phyloP scores from a whole-genome alignment of 2,797 vertebrate species.

The Sebastes baramenuke region DNA sequence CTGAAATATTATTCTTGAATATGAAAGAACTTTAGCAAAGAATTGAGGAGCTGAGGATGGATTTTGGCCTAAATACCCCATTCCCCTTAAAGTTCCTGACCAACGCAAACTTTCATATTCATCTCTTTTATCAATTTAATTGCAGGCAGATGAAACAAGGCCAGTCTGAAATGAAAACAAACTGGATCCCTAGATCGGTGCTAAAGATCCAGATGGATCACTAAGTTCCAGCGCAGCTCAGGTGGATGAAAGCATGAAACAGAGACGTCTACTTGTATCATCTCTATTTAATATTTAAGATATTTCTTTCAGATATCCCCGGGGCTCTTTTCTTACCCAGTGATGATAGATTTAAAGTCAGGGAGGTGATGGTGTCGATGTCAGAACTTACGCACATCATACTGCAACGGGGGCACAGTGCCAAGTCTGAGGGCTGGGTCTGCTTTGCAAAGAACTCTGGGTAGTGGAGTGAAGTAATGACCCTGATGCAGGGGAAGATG shows the following conservation, averaged over 20 bases:
- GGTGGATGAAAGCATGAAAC: conserved; percentile 39
- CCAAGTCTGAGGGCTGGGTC: conserved; percentile 17
- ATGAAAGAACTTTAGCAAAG: conserved; percentile 3
- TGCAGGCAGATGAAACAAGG: not conserved
- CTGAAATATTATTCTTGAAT: not conserved
- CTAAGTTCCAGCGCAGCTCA: conserved; percentile 23
- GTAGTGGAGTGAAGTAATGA: conserved; percentile 17
- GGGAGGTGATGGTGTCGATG: not conserved
- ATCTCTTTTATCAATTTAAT: not conserved
- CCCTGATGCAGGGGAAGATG: conserved; percentile 2
- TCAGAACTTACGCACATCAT: conserved; percentile 19
- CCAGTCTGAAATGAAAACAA: conserved; percentile 69
- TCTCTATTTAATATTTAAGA: not conserved
- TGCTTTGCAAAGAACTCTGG: conserved; percentile 34
- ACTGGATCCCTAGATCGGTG: conserved; percentile 56
- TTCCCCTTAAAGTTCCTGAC: not conserved
- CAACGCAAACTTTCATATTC: not conserved
- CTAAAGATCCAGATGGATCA: conserved; percentile 43
- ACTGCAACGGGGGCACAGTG: conserved; percentile 15
- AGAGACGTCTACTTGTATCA: not conserved
- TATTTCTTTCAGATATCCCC: not conserved
- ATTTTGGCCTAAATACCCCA: not conserved
- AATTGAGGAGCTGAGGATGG: conserved; percentile 28
- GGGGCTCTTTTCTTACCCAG: not conserved
- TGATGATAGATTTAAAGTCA: conserved; percentile 14